Evolutionary conservation across 2,888 invertebrate species (phyloP), one percentile per base, ranked within the genome.

Genomic region (Rambutsinella grinnellia): DNA sequence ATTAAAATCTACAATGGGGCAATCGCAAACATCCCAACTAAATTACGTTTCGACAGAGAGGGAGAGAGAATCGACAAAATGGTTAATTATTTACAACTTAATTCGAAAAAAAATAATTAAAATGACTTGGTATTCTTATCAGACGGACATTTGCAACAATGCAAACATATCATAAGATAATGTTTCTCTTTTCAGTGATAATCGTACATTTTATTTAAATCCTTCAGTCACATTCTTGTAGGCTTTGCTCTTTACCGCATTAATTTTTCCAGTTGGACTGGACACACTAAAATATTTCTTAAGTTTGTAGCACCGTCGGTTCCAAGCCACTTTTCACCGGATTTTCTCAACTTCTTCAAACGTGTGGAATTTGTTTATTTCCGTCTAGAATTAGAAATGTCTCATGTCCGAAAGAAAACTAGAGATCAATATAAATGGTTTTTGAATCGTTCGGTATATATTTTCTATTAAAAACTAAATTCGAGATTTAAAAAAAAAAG

Each of bases 41-140:
- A 54, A 51, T 46, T 70, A 62, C n/a, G n/a, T n/a, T 61, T 61
- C 17, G 47, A 51, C 65, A 72, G 72, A 63, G 27, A 49, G 36
- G 36, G 36, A 51, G 15, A 66, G 60, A 66, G 51, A 65, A 57
- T 57, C 60, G 58, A 26, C 23, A n/a, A n/a, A 23, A 60, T 72
- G 72, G 72, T 72, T 65, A 66, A 27, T 72, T 63, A 63, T 44
- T 58, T 66, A 54, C 15, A 65, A 44, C n/a, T n/a, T n/a, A n/a
- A n/a, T n/a, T n/a, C n/a, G n/a, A n/a, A 66, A 72, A 66, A 46
- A 66, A 53, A 57, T 72, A 72, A 36, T 36, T 36, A 36, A 36
- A 72, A 72, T 72, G 72, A 72, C 72, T 72, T 72, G 65, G 66
- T 72, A 72, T 66, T 72, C 24, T 56, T 71, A 71, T 71, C 71